Conservation (phyloP, 2,113 vertebrate species). For the Trichomycterus rosablanca region DNA sequence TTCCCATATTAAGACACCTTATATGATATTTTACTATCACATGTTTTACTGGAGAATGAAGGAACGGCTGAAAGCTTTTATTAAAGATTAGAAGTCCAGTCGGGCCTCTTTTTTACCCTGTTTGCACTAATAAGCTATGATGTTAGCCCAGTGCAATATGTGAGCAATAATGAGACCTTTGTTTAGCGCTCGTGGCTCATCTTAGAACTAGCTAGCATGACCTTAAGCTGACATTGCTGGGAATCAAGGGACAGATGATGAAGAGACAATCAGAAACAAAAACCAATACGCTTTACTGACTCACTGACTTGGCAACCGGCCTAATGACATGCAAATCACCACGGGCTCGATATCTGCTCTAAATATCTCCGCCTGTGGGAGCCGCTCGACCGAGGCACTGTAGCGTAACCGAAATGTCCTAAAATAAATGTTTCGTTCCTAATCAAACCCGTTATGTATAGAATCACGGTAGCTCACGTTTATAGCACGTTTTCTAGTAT, state of each 20-base stretch:
- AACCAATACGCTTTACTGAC: constrained; percentile 17
- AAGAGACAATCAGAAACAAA: constrained; percentile 12
- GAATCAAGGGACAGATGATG: constrained; percentile 23
- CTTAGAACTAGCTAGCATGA: constrained; percentile 37
- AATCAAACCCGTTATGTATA: neutral
- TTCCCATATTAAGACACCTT: too few species aligned
- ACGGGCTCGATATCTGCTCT: constrained; percentile 1
- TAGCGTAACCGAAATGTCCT: neutral
- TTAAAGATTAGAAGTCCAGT: constrained; percentile 44
- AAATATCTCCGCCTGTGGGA: neutral
- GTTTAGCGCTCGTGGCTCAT: constrained; percentile 55
- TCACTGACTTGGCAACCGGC: constrained; percentile 13
- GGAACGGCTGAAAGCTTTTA: too few species aligned
- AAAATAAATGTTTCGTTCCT: neutral
- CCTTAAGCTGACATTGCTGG: constrained; percentile 33
- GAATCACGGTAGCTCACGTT: neutral
- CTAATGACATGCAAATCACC: constrained; percentile 33
- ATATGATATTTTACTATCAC: too few species aligned
- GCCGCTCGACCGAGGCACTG: neutral
- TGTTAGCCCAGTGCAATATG: constrained; percentile 39
- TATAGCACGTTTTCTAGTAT: constrained; percentile 10
- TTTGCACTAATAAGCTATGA: constrained; percentile 44
- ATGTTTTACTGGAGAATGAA: too few species aligned
- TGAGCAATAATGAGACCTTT: constrained; percentile 61
- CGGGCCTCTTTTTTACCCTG: constrained; percentile 54